phyloP scores from a whole-genome alignment of 2,888 invertebrate genomes.

The Venusia cambrica region DNA sequence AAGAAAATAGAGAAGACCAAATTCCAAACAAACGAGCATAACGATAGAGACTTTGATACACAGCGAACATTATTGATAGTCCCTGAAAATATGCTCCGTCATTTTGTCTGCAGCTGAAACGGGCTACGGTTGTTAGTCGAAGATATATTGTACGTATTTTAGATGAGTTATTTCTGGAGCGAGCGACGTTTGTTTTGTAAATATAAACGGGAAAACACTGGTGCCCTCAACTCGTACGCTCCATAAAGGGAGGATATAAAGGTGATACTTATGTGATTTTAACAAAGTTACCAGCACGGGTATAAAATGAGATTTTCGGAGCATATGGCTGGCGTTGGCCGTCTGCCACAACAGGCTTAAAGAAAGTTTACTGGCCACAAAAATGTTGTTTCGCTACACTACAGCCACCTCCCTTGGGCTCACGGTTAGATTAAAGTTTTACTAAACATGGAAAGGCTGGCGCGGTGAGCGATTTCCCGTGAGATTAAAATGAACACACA shows the following conservation, averaged over 20 bases:
- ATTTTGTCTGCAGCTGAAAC: conserved; percentile 51
- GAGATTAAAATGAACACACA: conserved; percentile 49
- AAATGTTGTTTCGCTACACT: conserved; percentile 50
- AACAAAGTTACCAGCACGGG: conserved; percentile 43
- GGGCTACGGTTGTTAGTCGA: conserved; percentile 44
- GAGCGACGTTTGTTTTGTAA: conserved; percentile 41
- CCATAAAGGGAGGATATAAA: conserved; percentile 26
- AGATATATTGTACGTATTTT: conserved; percentile 48
- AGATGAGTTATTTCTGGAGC: conserved; percentile 38
- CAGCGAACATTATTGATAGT: conserved; percentile 47
- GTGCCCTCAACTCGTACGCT: conserved; percentile 21
- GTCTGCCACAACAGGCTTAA: conserved; percentile 61
- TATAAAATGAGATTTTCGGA: conserved; percentile 52
- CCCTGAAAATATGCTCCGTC: conserved; percentile 47
- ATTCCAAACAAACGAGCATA: conserved; percentile 40
- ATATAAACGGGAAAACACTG: conserved; percentile 30
- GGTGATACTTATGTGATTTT: conserved; percentile 38
- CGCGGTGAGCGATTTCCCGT: conserved; percentile 54
- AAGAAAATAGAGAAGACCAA: conserved; percentile 35
- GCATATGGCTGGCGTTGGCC: conserved; percentile 57
- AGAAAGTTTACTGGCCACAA: conserved; percentile 69
- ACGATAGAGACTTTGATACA: conserved; percentile 43
- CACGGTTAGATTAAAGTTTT: conserved; percentile 63
- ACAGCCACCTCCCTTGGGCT: conserved; percentile 41
- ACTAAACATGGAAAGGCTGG: conserved; percentile 61